Evolutionary conservation across 2,888 invertebrate species (phyloP), one percentile per base, ranked within the genome.

Genomic region (Dasysyrphus tricinctus): DNA sequence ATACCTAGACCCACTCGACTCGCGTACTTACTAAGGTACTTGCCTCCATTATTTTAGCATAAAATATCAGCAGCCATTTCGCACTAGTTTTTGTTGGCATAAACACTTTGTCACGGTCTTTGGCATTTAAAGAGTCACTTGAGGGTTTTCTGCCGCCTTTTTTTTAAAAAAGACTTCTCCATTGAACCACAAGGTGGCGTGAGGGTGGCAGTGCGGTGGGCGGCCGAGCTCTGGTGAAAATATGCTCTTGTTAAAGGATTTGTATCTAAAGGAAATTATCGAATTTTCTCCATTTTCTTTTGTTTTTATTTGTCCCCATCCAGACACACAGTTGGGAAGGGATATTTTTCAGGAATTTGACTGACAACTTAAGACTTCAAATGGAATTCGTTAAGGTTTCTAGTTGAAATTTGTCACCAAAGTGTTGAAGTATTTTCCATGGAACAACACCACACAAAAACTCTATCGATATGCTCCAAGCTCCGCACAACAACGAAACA

Each of bases 11-110:
- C 11, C 47, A 7, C 3, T 24, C 24, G n/a, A n/a, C n/a, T n/a
- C n/a, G n/a, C n/a, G n/a, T 47, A 42, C 44, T 42, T 2, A 16
- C 8, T 8, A n/a, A n/a, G n/a, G n/a, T 0, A 6, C 6, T n/a
- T 78, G 69, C 69, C 79, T 88, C 88, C 90, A 89, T 89, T 89
- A 89, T 90, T 89, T 89, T 89, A 75, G 80, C 84, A 88, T 85
- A 88, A 72, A 78, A 88, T 82, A 88, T 77, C 83, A 88, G 61
- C 82, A 77, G 76, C 78, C 83, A 88, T 85, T 88, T 88, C 85
- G 82, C 88, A 88, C 88, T 83, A 83, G 89, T 89, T 89, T 89
- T 89, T 82, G 85, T 72, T 67, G 37, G 76, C 54, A 77, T 54
- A 74, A 88, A 88, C 89, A 88, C 88, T 89, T 88, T 89, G 88